Conservation (phyloP, 2,113 vertebrate genomes). For the Thermophis baileyi region DNA sequence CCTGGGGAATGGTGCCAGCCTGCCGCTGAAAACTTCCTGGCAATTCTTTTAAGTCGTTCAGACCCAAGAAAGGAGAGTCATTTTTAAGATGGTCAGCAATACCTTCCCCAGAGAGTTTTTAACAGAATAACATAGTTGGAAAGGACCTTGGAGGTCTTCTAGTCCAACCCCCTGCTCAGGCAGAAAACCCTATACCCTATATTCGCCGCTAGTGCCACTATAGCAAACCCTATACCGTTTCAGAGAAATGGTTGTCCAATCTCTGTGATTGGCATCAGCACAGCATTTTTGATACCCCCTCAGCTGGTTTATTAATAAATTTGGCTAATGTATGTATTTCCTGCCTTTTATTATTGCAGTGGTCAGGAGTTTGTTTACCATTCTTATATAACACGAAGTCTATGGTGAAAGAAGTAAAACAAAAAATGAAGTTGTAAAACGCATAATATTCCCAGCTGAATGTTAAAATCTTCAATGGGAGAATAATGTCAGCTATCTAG, state of each 20-base stretch:
- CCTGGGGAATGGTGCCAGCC: neutral
- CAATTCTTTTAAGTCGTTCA: neutral
- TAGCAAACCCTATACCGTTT: neutral
- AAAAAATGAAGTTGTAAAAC: neutral
- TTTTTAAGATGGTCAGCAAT: neutral
- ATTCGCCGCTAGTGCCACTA: neutral
- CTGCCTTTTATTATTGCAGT: neutral
- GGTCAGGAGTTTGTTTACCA: neutral
- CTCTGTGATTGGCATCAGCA: neutral
- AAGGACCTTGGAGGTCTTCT: neutral
- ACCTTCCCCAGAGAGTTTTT: neutral
- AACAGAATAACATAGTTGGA: neutral
- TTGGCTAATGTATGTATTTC: neutral
- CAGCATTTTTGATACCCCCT: neutral
- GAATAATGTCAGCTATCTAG: neutral
- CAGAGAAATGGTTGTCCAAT: neutral
- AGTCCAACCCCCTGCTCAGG: neutral
- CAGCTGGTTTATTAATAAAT: neutral
- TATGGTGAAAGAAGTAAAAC: neutral
- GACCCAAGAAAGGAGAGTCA: neutral
- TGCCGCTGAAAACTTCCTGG: neutral
- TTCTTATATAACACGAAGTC: neutral
- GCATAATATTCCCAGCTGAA: neutral
- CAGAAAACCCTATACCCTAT: neutral
- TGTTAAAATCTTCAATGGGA: neutral